A percentile compares a stretch with the other conserved stretches of the same genome.
Conservation (phyloP, 2,113 vertebrate species). For the Paedocypris sp. region DNA sequence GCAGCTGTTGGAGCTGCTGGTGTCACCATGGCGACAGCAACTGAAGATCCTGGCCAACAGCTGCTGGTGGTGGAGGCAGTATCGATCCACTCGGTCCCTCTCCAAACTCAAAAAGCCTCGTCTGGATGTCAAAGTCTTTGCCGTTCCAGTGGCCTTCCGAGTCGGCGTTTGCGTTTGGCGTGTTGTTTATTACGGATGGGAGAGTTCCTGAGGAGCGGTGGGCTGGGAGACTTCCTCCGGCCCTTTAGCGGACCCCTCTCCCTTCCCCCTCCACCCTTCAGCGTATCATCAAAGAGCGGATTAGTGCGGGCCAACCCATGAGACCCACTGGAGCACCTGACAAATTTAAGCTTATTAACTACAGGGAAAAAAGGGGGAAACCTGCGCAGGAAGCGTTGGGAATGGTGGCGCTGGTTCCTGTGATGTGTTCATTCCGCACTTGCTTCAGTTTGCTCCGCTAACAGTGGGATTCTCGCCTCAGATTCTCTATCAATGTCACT, state of each 20-base stretch:
- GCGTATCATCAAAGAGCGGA: slow-evolving; percentile 46
- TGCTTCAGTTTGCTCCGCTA: too few species aligned
- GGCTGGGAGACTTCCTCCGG: slow-evolving; percentile 25
- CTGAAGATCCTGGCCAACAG: slow-evolving; percentile 42
- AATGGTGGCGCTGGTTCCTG: slow-evolving; percentile 21
- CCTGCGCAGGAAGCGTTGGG: slow-evolving; percentile 27
- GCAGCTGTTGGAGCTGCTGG: slow-evolving; percentile 31
- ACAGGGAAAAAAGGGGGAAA: slow-evolving; percentile 25
- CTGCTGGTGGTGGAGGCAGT: slow-evolving; percentile 45
- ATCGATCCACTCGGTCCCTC: slow-evolving; percentile 44
- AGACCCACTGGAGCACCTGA: slow-evolving; percentile 39
- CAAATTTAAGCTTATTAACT: slow-evolving; percentile 46
- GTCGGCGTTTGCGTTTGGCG: slow-evolving; percentile 5
- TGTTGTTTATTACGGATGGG: too few species aligned
- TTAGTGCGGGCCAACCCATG: slow-evolving; percentile 35
- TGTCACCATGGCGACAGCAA: slow-evolving; percentile 39
- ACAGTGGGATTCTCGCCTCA: too few species aligned
- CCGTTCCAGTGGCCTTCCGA: too few species aligned
- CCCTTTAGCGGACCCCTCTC: slow-evolving; percentile 29
- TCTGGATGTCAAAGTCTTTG: too few species aligned
- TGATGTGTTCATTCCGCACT: too few species aligned
- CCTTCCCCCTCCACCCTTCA: slow-evolving; percentile 38
- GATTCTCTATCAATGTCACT: too few species aligned
- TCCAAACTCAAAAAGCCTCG: slow-evolving; percentile 24
- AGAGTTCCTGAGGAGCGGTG: neutral